Conservation (phyloP, 2,113 vertebrate species). For the Oreochromis tanganicae region DNA sequence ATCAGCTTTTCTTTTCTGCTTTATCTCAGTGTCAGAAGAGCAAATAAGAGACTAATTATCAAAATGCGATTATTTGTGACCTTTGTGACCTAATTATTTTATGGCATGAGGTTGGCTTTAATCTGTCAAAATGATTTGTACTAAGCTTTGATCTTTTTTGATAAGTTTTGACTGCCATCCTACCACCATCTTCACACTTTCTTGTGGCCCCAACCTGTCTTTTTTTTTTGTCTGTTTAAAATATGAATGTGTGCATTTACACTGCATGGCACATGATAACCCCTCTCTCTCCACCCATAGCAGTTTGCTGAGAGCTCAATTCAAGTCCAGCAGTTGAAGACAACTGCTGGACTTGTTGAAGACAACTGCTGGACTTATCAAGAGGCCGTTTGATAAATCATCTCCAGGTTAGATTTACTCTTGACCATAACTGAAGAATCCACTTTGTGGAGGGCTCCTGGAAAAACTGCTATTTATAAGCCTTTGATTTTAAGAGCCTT, state of each 20-base stretch:
- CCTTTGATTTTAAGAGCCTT: background rate
- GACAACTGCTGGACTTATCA: background rate
- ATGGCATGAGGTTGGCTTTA: background rate
- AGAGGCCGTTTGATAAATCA: background rate
- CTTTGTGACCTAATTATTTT: background rate
- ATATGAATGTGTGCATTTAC: background rate
- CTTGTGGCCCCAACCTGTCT: background rate
- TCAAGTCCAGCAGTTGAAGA: background rate
- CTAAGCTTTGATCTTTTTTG: background rate
- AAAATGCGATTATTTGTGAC: background rate
- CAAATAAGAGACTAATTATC: background rate
- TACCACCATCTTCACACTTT: background rate
- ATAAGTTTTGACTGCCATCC: background rate
- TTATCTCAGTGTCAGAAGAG: background rate
- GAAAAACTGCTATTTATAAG: background rate
- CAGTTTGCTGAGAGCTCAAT: background rate
- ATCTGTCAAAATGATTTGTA: background rate
- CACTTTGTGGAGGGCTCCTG: background rate
- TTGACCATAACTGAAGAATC: background rate
- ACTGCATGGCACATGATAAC: background rate
- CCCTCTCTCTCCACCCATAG: background rate
- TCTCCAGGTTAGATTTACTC: background rate
- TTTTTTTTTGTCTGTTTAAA: background rate
- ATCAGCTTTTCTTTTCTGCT: background rate
- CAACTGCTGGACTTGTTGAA: background rate